Percentiles rank a stretch among this genome's conserved stretches.
These are phyloP conservation scores for Eupristina koningsbergeri DNA, from an alignment of 1,140 invertebrate genomes.

Conservation along the genomic window DNA sequence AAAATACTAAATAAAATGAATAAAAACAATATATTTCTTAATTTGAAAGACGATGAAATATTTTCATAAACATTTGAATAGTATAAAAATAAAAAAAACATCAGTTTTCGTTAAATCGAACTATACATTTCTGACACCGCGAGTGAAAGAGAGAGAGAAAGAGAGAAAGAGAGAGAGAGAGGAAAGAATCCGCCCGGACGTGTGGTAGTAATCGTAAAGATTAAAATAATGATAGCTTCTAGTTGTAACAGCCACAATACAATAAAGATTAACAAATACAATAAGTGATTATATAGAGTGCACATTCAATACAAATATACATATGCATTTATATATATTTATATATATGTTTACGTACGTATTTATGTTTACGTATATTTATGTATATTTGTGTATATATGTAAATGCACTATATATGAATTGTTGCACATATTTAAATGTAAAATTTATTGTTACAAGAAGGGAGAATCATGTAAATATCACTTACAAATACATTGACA, in stretches of 20 bases:
- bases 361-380: not conserved
- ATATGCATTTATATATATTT: not conserved
- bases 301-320: not conserved
- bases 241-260: constrained; percentile 27
- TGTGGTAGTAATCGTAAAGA: constrained; percentile 34
- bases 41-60: not conserved
- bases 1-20: not conserved
- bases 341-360: not conserved
- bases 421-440: too few relatives aligned
- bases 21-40: not conserved
- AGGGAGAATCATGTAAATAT: not conserved
- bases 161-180: not conserved
- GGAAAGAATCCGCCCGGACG: constrained; percentile 27
- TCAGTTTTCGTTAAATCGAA: constrained; percentile 8
- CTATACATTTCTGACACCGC: not conserved
- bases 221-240: constrained; percentile 27
- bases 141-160: too few relatives aligned
- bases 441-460: not conserved
- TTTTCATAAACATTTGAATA: not conserved
- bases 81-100: not conserved
- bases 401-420: not conserved
- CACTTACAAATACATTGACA: not conserved
- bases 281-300: not conserved
- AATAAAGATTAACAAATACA: constrained; percentile 35
- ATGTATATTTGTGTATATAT: not conserved